Base-by-base conservation (phyloP, 2,888 invertebrate species). In the Anthophora plumipes region DNA sequence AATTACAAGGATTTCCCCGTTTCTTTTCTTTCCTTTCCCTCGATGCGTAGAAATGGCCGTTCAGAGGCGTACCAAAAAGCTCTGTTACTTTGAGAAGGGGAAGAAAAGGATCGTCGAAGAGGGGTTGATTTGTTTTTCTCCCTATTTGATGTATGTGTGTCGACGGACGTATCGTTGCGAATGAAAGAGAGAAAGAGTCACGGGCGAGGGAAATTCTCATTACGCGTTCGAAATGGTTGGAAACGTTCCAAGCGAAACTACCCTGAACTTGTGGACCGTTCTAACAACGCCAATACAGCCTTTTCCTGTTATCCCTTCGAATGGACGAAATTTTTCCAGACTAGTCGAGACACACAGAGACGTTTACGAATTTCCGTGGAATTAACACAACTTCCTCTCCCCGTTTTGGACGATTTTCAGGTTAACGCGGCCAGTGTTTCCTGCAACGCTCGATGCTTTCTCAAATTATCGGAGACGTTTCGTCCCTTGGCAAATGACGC, bases 161-260 rank as follows among this genome's bases (percentile, higher is more conserved):
- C 52, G 68, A 84, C 54, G 64, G 46, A 39, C 37, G 67, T 66
- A 52, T 59, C 52, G 60, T 73, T 41, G 54, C 54, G 31, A 54
- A 25, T 7, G 17, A 12, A 17, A 11, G 2, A 25, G 17, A 43
- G 11, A 46, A 54, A n/a, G 66, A n/a, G 57, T 7, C 37, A 37
- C 14, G 43, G 43, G 52, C 72, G 39, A 63, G 78, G 73, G 66
- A 76, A 83, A 73, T 82, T 80, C 80, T 74, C 77, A 71, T 77
- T 85, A 72, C 78, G 55, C 77, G 64, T 67, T 70, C 73, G 76
- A 74, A 82, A 74, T 54, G 59, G 54, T 86, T 86, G 86, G 85
- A 86, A 68, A 61, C 54, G 72, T 79, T 85, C 85, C 86, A 86
- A 85, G 71, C 74, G 68, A 70, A 83, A 74, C 79, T 73, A 79